Base-by-base conservation (phyloP, 2,888 invertebrate species). In the Aspidapion aeneum region DNA sequence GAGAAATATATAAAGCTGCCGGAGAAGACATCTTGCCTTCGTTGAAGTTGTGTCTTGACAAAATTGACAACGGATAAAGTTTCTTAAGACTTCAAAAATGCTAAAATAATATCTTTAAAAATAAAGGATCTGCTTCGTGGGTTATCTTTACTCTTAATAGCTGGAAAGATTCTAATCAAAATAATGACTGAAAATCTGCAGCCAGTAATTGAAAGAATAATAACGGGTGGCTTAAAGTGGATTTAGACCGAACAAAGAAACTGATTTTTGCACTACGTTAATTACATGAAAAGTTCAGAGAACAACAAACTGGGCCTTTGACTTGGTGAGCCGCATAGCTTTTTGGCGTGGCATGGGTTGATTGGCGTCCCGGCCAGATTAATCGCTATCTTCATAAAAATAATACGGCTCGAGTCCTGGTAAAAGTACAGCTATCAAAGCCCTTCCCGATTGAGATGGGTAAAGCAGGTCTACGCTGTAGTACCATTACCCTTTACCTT, bases 251-350 rank as follows among this genome's bases (percentile, higher is more conserved):
- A 9, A 48, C 9, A 48, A n/a, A 17, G 52, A n/a, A 52, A 35
- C 35, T 35, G 12, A 35, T 35, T 12, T 35, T 52, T n/a, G 3
- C 17, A 5, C 17, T 52, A 17, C 19, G 19, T 9, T n/a, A 52
- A 19, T n/a, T 52, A 7, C 7, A 52, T 5, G 52, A 52, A 52
- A 52, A 52, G 19, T 5, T 7, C 3, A 52, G 52, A n/a, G 52
- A 52, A 52, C 52, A 52, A 3, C 52, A 52, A 5, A 52, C 18
- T 19, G 18, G 52, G 52, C 52, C 52, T 52, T 52, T n/a, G 52
- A 52, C 17, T 52, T n/a, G 5, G 19, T 52, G 7, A 52, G 19
- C 12, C 35, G 35, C 35, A 3, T 3, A 7, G 5, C 12, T 35
- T 3, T 35, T 3, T 3, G 7, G 3, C 18, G 3, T n/a, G n/a